These are phyloP conservation scores for Tribolium madens DNA, from an alignment of 1,140 invertebrate genomes.

Conservation along the genomic window DNA sequence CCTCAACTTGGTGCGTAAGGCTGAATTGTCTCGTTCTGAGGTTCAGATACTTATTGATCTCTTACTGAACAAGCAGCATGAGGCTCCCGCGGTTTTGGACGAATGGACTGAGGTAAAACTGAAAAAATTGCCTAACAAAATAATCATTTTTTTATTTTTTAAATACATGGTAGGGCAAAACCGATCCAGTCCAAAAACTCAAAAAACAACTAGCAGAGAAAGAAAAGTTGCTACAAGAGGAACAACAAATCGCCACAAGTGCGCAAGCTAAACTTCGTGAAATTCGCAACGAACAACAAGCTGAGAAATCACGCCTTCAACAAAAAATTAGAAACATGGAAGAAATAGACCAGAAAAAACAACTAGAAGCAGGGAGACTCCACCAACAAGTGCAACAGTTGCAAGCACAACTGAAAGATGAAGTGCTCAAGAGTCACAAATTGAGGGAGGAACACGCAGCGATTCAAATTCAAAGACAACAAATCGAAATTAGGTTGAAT, in stretches of 20 bases:
- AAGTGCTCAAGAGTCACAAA: constrained; percentile 69
- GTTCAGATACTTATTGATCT: constrained; percentile 90
- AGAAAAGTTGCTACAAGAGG: constrained; percentile 79
- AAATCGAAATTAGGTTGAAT: constrained; percentile 68
- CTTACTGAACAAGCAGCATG: constrained; percentile 87
- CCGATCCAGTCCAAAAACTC: constrained; percentile 86
- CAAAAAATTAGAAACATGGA: constrained; percentile 71
- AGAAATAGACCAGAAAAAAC: constrained; percentile 68
- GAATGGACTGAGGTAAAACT: constrained; percentile 85
- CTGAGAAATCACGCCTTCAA: constrained; percentile 72
- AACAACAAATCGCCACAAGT: constrained; percentile 77
- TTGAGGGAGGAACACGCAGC: constrained; percentile 70
- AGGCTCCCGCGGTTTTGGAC: constrained; percentile 78
- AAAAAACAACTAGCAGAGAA: constrained; percentile 89
- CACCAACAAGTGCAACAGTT: constrained; percentile 64
- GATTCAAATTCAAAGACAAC: constrained; percentile 69
- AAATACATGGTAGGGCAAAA: constrained; percentile 72
- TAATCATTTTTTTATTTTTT: constrained; percentile 26
- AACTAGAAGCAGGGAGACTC: constrained; percentile 55
- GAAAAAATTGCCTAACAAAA: constrained; percentile 20
- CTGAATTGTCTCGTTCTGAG: constrained; percentile 84
- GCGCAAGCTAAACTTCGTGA: constrained; percentile 83
- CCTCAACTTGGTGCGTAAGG: constrained; percentile 80
- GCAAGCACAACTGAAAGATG: constrained; percentile 73
- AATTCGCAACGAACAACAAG: constrained; percentile 77